Percentiles rank a stretch among this genome's conserved stretches.
Evolutionary conservation across 2,797 vertebrate species (phyloP).

Genomic region (Poecilia gillii): DNA sequence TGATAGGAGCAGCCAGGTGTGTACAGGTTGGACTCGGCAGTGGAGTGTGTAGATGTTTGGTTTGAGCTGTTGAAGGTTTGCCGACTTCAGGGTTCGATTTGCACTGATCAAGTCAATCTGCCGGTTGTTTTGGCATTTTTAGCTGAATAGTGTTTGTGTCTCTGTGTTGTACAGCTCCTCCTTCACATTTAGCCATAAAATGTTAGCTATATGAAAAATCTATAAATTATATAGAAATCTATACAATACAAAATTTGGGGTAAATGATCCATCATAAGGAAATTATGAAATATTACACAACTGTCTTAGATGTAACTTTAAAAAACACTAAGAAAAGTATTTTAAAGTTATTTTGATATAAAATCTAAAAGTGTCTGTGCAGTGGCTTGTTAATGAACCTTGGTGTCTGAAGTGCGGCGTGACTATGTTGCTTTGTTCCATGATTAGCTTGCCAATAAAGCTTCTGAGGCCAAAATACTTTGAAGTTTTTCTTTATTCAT

Average conservation of each 20-base stretch:
- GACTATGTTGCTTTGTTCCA: background rate
- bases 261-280: conserved; percentile 1
- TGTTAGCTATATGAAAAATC: conserved; percentile 29
- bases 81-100: conserved; percentile 23
- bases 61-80: background rate
- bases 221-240: conserved; percentile 20
- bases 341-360: conserved; percentile 8
- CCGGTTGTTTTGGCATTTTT: conserved; percentile 20
- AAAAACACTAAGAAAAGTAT: background rate
- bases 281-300: background rate
- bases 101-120: conserved; percentile 18
- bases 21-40: background rate
- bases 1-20: background rate
- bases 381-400: background rate
- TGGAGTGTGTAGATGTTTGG: background rate
- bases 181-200: conserved; percentile 23
- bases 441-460: conserved; percentile 2
- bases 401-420: conserved; percentile 3
- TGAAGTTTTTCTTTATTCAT: background rate
- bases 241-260: conserved; percentile 1
- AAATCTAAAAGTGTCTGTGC: background rate
- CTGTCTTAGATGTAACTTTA: background rate
- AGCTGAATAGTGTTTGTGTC: background rate
- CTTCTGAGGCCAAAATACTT: conserved; percentile 7
- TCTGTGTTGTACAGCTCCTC: conserved; percentile 9